Conservation (phyloP, 1,140 invertebrate species). For the Cydia pomonella region DNA sequence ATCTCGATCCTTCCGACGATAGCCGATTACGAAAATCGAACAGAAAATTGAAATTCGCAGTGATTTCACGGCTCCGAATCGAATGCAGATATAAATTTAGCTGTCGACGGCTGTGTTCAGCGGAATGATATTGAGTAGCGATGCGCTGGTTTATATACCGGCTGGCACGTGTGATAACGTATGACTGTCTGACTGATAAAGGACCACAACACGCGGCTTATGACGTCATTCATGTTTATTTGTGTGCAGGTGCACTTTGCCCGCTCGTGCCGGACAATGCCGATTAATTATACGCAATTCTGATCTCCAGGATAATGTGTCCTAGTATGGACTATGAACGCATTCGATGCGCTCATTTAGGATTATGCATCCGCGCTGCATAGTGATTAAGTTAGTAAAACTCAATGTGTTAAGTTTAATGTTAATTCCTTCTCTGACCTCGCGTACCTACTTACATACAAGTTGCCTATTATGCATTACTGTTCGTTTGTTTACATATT, state of each 20-base stretch:
- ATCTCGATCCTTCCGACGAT: conserved; percentile 10
- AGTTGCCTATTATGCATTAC: too few relatives aligned
- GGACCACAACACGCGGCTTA: conserved; percentile 37
- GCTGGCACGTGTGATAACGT: conserved; percentile 45
- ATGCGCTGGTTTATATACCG: conserved; percentile 42
- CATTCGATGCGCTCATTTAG: not conserved
- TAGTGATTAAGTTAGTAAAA: not conserved
- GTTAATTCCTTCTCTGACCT: not conserved
- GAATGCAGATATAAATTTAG: not conserved
- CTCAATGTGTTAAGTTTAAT: not conserved
- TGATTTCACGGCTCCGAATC: conserved; percentile 14
- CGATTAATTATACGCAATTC: conserved; percentile 12
- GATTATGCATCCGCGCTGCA: not conserved
- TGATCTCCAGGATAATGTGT: not conserved
- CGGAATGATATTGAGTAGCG: conserved; percentile 34
- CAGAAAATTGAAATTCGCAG: conserved; percentile 23
- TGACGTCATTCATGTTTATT: conserved; percentile 38
- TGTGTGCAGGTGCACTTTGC: conserved; percentile 57
- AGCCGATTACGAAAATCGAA: conserved; percentile 29
- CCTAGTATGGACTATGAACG: not conserved
- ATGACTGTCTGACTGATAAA: conserved; percentile 44
- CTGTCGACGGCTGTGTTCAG: not conserved
- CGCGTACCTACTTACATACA: too few relatives aligned
- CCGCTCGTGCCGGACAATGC: conserved; percentile 51
- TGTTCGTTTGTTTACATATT: not conserved